These are phyloP conservation scores for Ctenicera cuprea DNA, from an alignment of 2,888 invertebrate genomes.

Conservation along the genomic window DNA sequence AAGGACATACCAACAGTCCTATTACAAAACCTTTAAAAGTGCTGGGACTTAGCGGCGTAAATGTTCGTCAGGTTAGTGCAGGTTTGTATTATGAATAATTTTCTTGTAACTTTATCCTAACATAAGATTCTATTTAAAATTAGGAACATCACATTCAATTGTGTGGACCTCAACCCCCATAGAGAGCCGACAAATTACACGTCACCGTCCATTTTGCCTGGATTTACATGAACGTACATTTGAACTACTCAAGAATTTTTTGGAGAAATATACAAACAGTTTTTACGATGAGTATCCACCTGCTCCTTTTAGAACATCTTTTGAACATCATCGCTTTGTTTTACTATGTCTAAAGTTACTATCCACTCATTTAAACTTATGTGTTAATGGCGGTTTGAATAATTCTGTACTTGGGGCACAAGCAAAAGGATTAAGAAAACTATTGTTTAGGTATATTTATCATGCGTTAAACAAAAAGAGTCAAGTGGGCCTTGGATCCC, in stretches of 20 bases:
- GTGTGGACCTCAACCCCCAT: conserved; percentile 76
- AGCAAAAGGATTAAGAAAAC: conserved; percentile 74
- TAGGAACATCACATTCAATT: conserved; percentile 77
- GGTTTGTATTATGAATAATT: conserved; percentile 64
- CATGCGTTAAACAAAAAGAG: too few relatives aligned
- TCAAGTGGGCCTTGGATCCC: too few relatives aligned
- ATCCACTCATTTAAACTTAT: conserved; percentile 76
- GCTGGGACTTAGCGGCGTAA: conserved; percentile 74
- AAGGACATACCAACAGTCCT: conserved; percentile 77
- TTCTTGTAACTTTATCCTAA: neutral
- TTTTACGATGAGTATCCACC: conserved; percentile 72
- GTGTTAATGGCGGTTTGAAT: conserved; percentile 73
- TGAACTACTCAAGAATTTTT: conserved; percentile 73
- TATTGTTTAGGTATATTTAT: conserved; percentile 75
- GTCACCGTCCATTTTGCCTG: conserved; percentile 78
- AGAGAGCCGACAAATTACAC: conserved; percentile 74
- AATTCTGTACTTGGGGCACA: conserved; percentile 74
- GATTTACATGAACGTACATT: conserved; percentile 79
- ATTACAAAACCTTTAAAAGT: conserved; percentile 76
- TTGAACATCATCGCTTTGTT: conserved; percentile 77
- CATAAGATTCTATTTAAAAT: conserved; percentile 16
- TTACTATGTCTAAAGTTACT: conserved; percentile 75
- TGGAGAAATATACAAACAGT: conserved; percentile 76
- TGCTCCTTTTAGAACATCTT: conserved; percentile 72
- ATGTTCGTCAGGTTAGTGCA: conserved; percentile 78